phyloP scores from a whole-genome alignment of 37 sponge, comb jelly and placozoan genomes.

The Eunapius fragilis region DNA sequence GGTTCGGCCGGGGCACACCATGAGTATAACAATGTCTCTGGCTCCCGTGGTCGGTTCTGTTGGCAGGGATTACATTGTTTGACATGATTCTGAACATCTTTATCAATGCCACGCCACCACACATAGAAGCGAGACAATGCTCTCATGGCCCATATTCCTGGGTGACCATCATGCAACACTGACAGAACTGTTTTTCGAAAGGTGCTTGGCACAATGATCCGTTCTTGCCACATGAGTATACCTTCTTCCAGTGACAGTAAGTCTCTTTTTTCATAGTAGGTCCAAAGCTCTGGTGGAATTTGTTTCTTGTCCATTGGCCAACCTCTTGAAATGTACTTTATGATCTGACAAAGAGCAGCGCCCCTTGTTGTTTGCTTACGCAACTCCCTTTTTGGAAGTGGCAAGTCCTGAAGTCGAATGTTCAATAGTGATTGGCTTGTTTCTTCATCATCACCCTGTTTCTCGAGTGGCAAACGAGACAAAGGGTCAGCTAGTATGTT shows the following conservation, averaged over 20 bases:
- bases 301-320: neutral
- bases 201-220: neutral
- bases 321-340: neutral
- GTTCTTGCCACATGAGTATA: slow-evolving; percentile 17
- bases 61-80: neutral
- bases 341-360: slow-evolving; percentile 3
- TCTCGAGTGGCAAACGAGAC: slow-evolving; percentile 17
- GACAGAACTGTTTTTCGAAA: neutral
- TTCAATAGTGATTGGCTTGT: neutral
- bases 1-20: slow-evolving; percentile 12
- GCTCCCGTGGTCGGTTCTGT: neutral
- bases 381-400: slow-evolving; percentile 9
- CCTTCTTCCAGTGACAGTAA: slow-evolving; percentile 15
- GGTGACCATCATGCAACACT: slow-evolving; percentile 36
- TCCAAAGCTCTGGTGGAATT: neutral
- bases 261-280: neutral
- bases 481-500: slow-evolving; percentile 23
- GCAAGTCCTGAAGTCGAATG: neutral
- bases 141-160: slow-evolving; percentile 21
- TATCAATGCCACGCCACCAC: slow-evolving; percentile 55
- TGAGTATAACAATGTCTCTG: slow-evolving; percentile 22
- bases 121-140: slow-evolving; percentile 11
- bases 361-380: slow-evolving; percentile 11
- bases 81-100: neutral
- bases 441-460: neutral